Evolutionary conservation across 2,113 vertebrate genomes (phyloP).

Genomic region (Embiotoca jacksoni): DNA sequence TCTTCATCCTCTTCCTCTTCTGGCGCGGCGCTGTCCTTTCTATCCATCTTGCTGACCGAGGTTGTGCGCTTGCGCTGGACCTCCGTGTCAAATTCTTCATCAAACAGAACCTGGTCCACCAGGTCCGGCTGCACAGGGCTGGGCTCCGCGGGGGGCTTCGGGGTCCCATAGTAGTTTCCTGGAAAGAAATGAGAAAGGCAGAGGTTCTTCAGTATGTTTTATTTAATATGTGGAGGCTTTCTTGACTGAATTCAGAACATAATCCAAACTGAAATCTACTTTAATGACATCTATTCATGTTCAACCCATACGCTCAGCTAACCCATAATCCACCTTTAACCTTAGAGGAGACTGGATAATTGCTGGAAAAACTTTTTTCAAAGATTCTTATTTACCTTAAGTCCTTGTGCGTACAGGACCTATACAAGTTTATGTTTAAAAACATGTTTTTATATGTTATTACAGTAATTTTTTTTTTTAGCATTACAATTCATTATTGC

Average conservation of each 20-base stretch:
- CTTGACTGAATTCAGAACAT: background rate
- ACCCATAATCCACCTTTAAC: background rate
- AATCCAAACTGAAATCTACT: background rate
- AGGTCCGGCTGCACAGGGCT: constrained; percentile 95
- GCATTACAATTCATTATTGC: background rate
- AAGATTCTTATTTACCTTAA: background rate
- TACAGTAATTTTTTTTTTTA: background rate
- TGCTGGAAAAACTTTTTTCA: background rate
- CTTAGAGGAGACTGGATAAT: background rate
- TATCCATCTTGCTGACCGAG: constrained; percentile 98
- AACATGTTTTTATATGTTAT: background rate
- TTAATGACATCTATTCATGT: no score
- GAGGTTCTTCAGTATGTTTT: background rate
- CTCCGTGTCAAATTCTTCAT: constrained; percentile 95
- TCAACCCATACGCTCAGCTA: background rate
- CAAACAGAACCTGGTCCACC: constrained; percentile 97
- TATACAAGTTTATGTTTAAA: background rate
- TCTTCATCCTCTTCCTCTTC: constrained; percentile 98
- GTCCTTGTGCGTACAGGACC: background rate
- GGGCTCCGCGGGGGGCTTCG: constrained; percentile 95
- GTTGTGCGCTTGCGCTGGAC: constrained; percentile 96
- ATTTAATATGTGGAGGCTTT: background rate
- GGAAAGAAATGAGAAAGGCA: background rate
- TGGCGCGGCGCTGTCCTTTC: constrained; percentile 93
- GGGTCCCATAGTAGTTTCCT: constrained; percentile 99